phyloP scores from a whole-genome alignment of 1,140 invertebrate species.

The Drosophila ercepeae region DNA sequence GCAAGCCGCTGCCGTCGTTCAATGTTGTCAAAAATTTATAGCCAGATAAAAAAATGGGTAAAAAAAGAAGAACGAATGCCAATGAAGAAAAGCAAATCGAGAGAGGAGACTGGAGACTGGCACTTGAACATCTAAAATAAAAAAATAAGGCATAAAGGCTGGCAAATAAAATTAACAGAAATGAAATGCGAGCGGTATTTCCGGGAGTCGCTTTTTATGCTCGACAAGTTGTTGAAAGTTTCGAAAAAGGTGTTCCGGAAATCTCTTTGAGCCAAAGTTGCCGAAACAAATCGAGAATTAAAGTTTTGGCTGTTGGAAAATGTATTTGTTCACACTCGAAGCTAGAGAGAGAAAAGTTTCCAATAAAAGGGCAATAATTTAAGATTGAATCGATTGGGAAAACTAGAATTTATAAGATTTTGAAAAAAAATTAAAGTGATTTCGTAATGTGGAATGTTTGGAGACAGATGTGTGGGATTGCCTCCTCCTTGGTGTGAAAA shows the following conservation, averaged over 20 bases:
- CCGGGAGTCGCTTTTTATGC: constrained; percentile 7
- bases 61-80: constrained; percentile 3
- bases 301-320: constrained; percentile 2
- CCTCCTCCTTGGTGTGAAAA: constrained; percentile 11
- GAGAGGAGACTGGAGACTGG: neutral
- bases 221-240: constrained; percentile 33
- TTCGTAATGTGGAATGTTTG: neutral
- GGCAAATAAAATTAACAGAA: constrained; percentile 79
- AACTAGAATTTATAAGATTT: neutral
- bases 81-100: neutral
- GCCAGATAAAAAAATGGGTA: neutral
- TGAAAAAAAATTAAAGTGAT: neutral
- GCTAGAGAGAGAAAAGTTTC: neutral
- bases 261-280: constrained; percentile 33
- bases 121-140: constrained; percentile 48
- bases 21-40: constrained; percentile 77
- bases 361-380: constrained; percentile 5
- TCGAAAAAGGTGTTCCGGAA: constrained; percentile 34
- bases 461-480: neutral
- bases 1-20: constrained; percentile 50
- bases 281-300: constrained; percentile 15
- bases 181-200: constrained; percentile 30
- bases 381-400: neutral
- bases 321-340: constrained; percentile 3
- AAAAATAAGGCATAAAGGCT: constrained; percentile 68